phyloP scores from a whole-genome alignment of 2,113 vertebrate genomes.

The Anoura caudifer region DNA sequence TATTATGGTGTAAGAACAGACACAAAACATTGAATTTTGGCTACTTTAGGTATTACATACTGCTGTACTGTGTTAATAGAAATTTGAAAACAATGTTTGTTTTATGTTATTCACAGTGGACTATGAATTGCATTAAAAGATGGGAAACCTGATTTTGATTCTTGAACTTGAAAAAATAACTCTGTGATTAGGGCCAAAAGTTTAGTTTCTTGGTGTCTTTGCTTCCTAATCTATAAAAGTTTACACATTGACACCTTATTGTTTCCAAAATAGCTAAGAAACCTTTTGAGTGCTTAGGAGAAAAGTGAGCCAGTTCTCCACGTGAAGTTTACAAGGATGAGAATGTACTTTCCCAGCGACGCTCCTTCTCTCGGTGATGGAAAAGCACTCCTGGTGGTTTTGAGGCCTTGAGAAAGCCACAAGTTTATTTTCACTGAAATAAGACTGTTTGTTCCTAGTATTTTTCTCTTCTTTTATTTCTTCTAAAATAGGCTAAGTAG shows the following conservation, averaged over 20 bases:
- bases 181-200: not conserved
- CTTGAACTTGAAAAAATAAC: slow-evolving; percentile 31
- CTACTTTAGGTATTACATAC: not conserved
- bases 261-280: slow-evolving; percentile 16
- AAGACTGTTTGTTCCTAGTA: no score
- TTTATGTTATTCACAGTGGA: not conserved
- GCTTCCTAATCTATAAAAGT: not conserved
- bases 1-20: not conserved
- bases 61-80: not conserved
- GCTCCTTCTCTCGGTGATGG: not conserved
- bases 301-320: not conserved
- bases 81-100: slow-evolving; percentile 26
- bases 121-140: not conserved
- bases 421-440: no score
- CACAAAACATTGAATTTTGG: not conserved
- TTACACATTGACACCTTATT: not conserved
- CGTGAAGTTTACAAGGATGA: not conserved
- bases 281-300: not conserved
- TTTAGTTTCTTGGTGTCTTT: not conserved
- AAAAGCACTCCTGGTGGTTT: not conserved
- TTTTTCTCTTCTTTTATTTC: not conserved
- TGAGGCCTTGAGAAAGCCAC: not conserved
- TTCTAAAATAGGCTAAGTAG: not conserved
- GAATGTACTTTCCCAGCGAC: not conserved
- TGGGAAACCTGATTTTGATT: not conserved